Conservation (phyloP, 2,888 invertebrate genomes). For the Thymelicus acteon region DNA sequence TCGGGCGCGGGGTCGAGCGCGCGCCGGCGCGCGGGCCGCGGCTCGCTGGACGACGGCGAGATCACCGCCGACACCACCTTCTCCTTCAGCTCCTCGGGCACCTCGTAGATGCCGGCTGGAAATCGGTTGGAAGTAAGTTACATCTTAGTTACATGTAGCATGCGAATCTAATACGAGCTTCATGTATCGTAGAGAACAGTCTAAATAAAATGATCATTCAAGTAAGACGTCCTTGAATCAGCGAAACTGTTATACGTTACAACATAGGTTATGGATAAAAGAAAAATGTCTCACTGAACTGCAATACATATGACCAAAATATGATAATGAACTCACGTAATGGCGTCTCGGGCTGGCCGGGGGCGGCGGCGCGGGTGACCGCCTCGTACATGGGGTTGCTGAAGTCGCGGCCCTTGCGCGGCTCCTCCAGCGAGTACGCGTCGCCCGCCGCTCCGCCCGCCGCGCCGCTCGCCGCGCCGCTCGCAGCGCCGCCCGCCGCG, state of each 20-base stretch:
- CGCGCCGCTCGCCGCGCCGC: slow-evolving; percentile 81
- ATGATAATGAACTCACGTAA: slow-evolving; percentile 62
- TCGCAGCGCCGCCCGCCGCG: slow-evolving; percentile 58
- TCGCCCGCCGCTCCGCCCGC: slow-evolving; percentile 88
- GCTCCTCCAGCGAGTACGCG: slow-evolving; percentile 91
- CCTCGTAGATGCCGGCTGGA: slow-evolving; percentile 90
- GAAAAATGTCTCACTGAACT: no score
- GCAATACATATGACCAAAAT: no score
- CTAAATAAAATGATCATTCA: no score
- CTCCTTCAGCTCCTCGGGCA: slow-evolving; percentile 90
- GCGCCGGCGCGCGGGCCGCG: slow-evolving; percentile 90
- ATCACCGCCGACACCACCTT: slow-evolving; percentile 90
- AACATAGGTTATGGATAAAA: no score
- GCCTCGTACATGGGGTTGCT: slow-evolving; percentile 99
- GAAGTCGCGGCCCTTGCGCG: slow-evolving; percentile 93
- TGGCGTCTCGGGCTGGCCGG: slow-evolving; percentile 62
- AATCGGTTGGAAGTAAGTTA: no score
- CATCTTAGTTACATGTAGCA: no score
- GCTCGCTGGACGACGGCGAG: slow-evolving; percentile 90
- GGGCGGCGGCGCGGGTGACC: slow-evolving; percentile 86
- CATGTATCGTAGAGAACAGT: no score
- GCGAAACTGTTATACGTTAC: no score
- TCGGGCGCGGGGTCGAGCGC: slow-evolving; percentile 93
- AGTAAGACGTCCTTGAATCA: no score
- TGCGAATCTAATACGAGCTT: no score